These are phyloP conservation scores for Antheraea yamamai DNA, from an alignment of 2,888 invertebrate species.

Conservation along the genomic window DNA sequence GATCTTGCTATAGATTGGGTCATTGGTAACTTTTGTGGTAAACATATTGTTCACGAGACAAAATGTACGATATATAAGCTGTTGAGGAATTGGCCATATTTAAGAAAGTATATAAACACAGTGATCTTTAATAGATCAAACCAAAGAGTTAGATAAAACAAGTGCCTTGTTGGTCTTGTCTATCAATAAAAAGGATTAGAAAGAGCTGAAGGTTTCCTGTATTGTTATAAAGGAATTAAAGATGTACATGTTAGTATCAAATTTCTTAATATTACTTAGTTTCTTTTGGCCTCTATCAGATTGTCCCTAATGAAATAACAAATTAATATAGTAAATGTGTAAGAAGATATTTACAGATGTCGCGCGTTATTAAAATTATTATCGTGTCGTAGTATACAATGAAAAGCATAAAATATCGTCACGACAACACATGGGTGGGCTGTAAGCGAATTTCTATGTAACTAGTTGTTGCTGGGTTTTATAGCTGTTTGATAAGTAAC, in stretches of 20 bases:
- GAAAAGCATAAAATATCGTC: constrained; percentile 2
- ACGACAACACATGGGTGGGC: constrained; percentile 7
- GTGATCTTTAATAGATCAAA: background rate
- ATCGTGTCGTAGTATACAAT: constrained; percentile 10
- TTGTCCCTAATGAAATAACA: background rate
- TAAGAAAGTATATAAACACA: background rate
- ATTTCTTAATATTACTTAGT: too few relatives aligned
- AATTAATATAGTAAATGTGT: background rate
- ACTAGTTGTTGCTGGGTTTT: constrained; percentile 21
- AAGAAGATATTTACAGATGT: background rate
- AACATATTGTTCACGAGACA: background rate
- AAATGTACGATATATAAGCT: background rate
- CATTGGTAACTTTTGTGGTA: background rate
- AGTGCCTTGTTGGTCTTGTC: too few relatives aligned
- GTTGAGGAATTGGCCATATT: background rate
- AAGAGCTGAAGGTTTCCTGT: too few relatives aligned
- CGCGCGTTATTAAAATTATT: background rate
- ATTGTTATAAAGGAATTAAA: too few relatives aligned
- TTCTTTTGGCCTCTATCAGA: too few relatives aligned
- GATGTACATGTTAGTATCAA: too few relatives aligned
- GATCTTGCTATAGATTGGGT: background rate
- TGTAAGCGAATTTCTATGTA: constrained; percentile 26
- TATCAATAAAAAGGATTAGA: too few relatives aligned
- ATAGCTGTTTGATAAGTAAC: constrained; percentile 12
- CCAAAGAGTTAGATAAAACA: too few relatives aligned